These are phyloP conservation scores for Anguilla marmorata DNA, from an alignment of 2,797 vertebrate genomes.

Conservation along the genomic window DNA sequence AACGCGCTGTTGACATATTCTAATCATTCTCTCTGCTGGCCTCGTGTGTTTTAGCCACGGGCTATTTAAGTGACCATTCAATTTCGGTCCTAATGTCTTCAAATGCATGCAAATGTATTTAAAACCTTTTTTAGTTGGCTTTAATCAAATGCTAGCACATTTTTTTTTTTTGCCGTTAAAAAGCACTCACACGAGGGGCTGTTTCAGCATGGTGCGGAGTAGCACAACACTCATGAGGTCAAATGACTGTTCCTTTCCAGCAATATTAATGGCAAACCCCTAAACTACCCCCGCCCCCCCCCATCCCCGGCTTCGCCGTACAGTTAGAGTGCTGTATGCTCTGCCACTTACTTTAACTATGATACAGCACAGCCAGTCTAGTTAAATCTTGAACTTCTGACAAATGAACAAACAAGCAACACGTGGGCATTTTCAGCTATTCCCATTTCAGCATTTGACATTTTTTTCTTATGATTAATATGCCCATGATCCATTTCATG, in stretches of 20 bases:
- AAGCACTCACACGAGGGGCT: background rate
- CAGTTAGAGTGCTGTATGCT: too few relatives aligned
- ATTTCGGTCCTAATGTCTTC: background rate
- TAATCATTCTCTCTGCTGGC: background rate
- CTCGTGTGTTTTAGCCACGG: background rate
- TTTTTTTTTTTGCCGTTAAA: background rate
- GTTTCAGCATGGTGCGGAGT: background rate
- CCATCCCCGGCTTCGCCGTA: too few relatives aligned
- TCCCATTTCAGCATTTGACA: too few relatives aligned
- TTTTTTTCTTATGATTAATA: too few relatives aligned
- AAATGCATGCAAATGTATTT: background rate
- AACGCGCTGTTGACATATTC: background rate
- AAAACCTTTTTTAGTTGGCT: background rate
- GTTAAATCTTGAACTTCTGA: too few relatives aligned
- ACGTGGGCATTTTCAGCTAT: too few relatives aligned
- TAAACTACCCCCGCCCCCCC: too few relatives aligned
- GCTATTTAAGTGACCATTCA: constrained; percentile 2
- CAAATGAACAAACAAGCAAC: too few relatives aligned
- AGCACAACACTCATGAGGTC: too few relatives aligned
- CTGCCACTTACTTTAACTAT: too few relatives aligned
- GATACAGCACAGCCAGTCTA: too few relatives aligned
- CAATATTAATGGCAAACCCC: background rate
- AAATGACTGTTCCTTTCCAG: background rate
- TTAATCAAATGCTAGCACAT: background rate
- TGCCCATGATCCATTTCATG: too few relatives aligned